A percentile compares a stretch with the other conserved stretches of the same genome.
phyloP scores from a whole-genome alignment of 2,113 vertebrate species.

The Pteruthius melanotis region DNA sequence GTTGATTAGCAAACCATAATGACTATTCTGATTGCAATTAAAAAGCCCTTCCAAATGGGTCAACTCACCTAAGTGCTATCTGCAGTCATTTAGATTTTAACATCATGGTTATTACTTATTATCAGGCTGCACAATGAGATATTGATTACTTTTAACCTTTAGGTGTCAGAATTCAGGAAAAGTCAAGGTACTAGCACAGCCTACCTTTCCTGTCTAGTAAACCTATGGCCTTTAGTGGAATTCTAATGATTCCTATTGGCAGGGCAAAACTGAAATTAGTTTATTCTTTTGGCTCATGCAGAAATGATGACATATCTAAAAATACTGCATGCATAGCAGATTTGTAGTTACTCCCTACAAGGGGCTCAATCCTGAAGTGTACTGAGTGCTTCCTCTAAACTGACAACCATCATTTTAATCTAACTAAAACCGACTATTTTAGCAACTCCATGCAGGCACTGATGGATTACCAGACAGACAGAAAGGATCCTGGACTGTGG shows the following conservation, averaged over 20 bases:
- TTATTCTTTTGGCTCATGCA: constrained; percentile 66
- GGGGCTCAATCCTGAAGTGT: neutral
- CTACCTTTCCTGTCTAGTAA: constrained; percentile 62
- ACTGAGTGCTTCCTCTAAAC: neutral
- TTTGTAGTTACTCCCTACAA: constrained; percentile 27
- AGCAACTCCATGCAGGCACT: neutral
- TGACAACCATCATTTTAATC: neutral
- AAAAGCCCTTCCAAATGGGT: constrained; percentile 64
- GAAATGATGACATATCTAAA: constrained; percentile 69
- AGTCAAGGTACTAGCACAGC: constrained; percentile 60
- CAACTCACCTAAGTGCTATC: constrained; percentile 69
- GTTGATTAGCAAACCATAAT: constrained; percentile 73
- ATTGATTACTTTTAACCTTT: constrained; percentile 85
- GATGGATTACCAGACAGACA: neutral
- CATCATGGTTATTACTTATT: constrained; percentile 79
- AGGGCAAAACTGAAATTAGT: constrained; percentile 68
- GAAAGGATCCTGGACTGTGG: neutral
- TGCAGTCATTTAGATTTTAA: constrained; percentile 78
- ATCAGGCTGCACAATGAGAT: constrained; percentile 78
- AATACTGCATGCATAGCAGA: constrained; percentile 43
- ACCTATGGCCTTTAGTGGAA: constrained; percentile 68
- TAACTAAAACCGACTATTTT: neutral
- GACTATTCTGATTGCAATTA: constrained; percentile 74
- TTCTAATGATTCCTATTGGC: constrained; percentile 72
- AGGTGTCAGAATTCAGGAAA: constrained; percentile 72